Conservation (phyloP, 2,113 vertebrate genomes). For the Morone chrysops region DNA sequence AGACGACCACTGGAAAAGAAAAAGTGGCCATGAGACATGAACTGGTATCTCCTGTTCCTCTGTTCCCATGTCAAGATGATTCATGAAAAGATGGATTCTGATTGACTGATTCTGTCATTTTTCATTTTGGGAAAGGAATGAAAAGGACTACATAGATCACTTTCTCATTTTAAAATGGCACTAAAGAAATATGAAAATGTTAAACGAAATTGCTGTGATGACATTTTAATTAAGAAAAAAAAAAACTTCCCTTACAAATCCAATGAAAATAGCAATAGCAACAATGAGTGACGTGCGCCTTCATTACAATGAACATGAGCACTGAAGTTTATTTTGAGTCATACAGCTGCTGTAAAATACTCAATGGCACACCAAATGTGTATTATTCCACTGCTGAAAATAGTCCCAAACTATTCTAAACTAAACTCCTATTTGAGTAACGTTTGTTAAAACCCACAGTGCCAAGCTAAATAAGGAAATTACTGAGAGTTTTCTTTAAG, state of each 20-base stretch:
- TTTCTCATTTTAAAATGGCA: background rate
- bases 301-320: background rate
- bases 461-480: background rate
- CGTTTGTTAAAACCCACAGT: background rate
- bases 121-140: background rate
- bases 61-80: constrained; percentile 12
- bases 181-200: background rate
- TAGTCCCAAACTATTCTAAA: background rate
- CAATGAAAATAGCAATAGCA: background rate
- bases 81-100: background rate
- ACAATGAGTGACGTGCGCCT: background rate
- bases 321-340: background rate
- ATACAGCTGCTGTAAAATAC: background rate
- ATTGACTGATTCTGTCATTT: background rate
- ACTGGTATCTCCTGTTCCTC: background rate
- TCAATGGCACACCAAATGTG: background rate
- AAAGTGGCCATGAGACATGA: background rate
- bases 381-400: constrained; percentile 2
- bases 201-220: background rate
- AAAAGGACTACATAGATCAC: background rate
- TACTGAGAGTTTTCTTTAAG: background rate
- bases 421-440: background rate
- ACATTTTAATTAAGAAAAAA: no score
- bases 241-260: background rate
- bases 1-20: background rate